These are phyloP conservation scores for Tragelaphus imberbis DNA, from an alignment of 2,113 vertebrate species.

Conservation along the genomic window DNA sequence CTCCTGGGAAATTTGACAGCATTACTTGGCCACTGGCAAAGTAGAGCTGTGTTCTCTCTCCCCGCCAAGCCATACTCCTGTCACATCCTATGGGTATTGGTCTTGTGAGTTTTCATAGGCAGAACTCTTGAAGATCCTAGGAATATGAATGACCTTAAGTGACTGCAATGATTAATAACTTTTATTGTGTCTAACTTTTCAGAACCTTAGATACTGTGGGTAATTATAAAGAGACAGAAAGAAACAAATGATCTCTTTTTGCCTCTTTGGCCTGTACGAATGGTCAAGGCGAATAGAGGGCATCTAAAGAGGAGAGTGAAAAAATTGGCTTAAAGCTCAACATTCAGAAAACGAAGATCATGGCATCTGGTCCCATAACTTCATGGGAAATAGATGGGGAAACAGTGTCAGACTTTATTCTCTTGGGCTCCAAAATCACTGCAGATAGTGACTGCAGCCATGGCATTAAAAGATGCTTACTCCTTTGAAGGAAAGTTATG, in stretches of 20 bases:
- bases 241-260: background rate
- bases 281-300: background rate
- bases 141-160: background rate
- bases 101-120: background rate
- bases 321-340: too few relatives aligned
- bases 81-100: background rate
- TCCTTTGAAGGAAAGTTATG: too few relatives aligned
- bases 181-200: background rate
- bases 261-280: background rate
- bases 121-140: background rate
- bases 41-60: background rate
- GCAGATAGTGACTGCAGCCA: too few relatives aligned
- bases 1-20: constrained; percentile 25
- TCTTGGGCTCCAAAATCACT: too few relatives aligned
- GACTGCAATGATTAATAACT: constrained; percentile 23
- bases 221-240: background rate
- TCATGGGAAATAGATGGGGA: too few relatives aligned
- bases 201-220: background rate
- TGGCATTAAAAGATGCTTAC: too few relatives aligned
- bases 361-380: too few relatives aligned
- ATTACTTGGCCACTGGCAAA: constrained; percentile 2
- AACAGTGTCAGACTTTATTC: too few relatives aligned
- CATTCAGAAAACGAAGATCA: too few relatives aligned
- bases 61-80: rapidly evolving
- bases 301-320: too few relatives aligned